Conservation (phyloP, 2,113 vertebrate genomes). For the Xiphorhynchus elegans region DNA sequence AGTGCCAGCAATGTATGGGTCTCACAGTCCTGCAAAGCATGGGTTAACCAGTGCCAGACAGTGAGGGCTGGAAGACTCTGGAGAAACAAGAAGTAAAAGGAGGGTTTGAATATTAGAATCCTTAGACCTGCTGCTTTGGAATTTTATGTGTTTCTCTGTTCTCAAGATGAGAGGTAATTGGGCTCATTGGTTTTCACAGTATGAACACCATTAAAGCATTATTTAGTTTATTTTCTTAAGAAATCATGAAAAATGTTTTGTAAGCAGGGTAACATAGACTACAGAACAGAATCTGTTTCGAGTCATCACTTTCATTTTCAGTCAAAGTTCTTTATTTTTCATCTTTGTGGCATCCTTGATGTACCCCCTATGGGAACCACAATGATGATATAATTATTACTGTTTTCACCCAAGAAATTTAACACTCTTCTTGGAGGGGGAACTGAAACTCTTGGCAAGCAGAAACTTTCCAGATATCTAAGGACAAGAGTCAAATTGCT, state of each 20-base stretch:
- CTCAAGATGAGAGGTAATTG: neutral
- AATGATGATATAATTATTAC: neutral
- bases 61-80: neutral
- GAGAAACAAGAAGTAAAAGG: neutral
- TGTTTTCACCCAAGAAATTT: conserved; percentile 14
- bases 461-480: neutral
- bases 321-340: conserved; percentile 37
- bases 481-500: neutral
- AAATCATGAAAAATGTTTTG: neutral
- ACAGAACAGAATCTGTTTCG: neutral
- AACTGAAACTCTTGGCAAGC: conserved; percentile 7
- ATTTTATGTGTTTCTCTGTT: neutral
- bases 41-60: neutral
- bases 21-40: neutral
- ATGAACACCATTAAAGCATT: neutral
- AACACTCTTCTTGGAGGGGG: neutral
- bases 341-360: neutral
- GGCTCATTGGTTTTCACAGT: neutral
- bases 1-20: neutral
- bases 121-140: neutral
- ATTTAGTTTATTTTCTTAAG: neutral
- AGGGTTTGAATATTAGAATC: neutral
- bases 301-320: conserved; percentile 32
- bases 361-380: neutral
- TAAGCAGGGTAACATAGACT: neutral